Evolutionary conservation across 1,140 invertebrate species (phyloP).

Genomic region (Lepeophtheirus salmonis): DNA sequence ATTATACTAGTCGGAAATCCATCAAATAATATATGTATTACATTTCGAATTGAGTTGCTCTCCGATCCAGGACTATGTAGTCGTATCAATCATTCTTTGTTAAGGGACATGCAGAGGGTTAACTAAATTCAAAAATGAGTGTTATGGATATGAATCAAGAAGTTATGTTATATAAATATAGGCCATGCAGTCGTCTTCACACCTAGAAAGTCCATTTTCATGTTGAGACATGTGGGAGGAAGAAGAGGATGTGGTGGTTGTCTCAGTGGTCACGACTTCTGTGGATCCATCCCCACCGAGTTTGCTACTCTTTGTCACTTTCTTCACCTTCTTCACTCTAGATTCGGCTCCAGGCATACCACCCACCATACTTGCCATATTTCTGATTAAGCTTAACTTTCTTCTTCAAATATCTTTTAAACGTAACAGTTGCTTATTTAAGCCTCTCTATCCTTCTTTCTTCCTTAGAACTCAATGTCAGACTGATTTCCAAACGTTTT

Average conservation of each 20-base stretch:
- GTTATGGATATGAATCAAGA: too few species aligned
- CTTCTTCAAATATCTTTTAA: neutral
- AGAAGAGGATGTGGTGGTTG: constrained; percentile 3
- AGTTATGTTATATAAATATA: neutral
- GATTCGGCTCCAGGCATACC: neutral
- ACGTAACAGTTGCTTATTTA: neutral
- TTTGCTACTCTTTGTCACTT: constrained; percentile 4
- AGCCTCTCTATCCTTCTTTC: too few species aligned
- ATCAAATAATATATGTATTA: too few species aligned
- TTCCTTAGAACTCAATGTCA: neutral
- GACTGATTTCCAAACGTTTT: neutral
- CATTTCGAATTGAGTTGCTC: too few species aligned
- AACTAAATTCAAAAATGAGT: too few species aligned
- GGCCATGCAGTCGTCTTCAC: neutral
- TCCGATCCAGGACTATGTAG: too few species aligned
- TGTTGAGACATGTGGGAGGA: too few species aligned
- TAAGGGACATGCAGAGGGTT: too few species aligned
- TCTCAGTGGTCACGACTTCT: constrained; percentile 7
- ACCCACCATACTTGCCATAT: neutral
- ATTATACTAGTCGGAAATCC: too few species aligned
- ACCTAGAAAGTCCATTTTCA: neutral
- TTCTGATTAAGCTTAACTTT: neutral
- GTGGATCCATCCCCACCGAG: neutral
- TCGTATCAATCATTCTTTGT: too few species aligned
- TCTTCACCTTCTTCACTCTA: constrained; percentile 12